A percentile compares a stretch with the other conserved stretches of the same genome.
Conservation (phyloP, 2,797 vertebrate species). For the Petrocephalus sullivani region DNA sequence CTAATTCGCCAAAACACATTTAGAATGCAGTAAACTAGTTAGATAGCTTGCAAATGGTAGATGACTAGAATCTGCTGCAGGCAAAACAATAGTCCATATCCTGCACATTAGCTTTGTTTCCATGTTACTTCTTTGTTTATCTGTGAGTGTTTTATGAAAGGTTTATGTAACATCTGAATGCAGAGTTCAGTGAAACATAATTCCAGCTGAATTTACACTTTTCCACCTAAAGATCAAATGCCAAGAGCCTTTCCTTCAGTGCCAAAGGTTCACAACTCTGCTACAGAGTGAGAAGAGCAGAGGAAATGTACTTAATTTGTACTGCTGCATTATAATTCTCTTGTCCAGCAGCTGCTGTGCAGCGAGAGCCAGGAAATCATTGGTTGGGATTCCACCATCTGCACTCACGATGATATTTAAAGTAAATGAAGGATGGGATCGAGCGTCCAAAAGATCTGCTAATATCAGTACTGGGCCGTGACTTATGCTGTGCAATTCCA, state of each 20-base stretch:
- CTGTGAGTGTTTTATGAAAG: background rate
- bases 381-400: conserved; percentile 5
- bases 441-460: background rate
- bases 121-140: background rate
- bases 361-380: background rate
- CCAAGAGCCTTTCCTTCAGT: background rate
- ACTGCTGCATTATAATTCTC: background rate
- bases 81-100: background rate
- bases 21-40: conserved; percentile 9
- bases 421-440: background rate
- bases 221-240: background rate
- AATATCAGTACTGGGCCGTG: background rate
- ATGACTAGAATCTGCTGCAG: conserved; percentile 1
- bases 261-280: background rate
- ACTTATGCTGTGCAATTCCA: background rate
- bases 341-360: background rate
- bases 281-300: background rate
- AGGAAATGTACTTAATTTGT: background rate
- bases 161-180: background rate
- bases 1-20: conserved; percentile 11
- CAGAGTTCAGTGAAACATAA: background rate
- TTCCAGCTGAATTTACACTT: background rate
- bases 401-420: background rate
- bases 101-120: background rate
- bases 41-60: conserved; percentile 11